These are phyloP conservation scores for Atractosteus spatula DNA, from an alignment of 2,113 vertebrate genomes.

Conservation along the genomic window DNA sequence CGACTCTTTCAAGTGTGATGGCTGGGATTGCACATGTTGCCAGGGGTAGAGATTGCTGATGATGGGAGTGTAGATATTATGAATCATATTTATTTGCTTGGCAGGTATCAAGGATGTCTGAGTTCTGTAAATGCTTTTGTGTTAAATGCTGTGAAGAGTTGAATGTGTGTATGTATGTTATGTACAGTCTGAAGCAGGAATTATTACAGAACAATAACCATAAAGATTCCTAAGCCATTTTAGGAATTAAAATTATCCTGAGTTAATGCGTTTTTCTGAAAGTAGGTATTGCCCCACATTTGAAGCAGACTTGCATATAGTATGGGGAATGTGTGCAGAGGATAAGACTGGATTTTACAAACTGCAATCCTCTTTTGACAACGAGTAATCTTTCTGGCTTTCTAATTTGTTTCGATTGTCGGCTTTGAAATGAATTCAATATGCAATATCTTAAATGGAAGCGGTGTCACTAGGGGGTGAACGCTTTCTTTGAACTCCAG, in stretches of 20 bases:
- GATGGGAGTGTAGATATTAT: too few relatives aligned
- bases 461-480: not conserved
- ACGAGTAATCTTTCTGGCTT: constrained; percentile 27
- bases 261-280: not conserved
- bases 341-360: constrained; percentile 32
- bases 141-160: too few relatives aligned
- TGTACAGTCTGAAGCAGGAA: too few relatives aligned
- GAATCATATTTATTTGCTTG: too few relatives aligned
- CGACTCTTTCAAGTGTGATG: constrained; percentile 27
- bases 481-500: not conserved
- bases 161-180: too few relatives aligned
- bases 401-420: constrained; percentile 30
- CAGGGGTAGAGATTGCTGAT: too few relatives aligned
- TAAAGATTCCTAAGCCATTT: too few relatives aligned
- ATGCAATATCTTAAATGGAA: constrained; percentile 19
- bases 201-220: too few relatives aligned
- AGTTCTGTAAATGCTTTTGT: too few relatives aligned
- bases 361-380: constrained; percentile 38
- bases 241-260: too few relatives aligned
- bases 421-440: constrained; percentile 32
- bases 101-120: too few relatives aligned
- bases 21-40: constrained; percentile 9
- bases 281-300: constrained; percentile 27
- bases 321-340: constrained; percentile 29
- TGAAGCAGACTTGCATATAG: constrained; percentile 11